Evolutionary conservation across 1,140 invertebrate species (phyloP), one percentile per base, ranked within the genome.

Genomic region (Hydropsyche tenuis): DNA sequence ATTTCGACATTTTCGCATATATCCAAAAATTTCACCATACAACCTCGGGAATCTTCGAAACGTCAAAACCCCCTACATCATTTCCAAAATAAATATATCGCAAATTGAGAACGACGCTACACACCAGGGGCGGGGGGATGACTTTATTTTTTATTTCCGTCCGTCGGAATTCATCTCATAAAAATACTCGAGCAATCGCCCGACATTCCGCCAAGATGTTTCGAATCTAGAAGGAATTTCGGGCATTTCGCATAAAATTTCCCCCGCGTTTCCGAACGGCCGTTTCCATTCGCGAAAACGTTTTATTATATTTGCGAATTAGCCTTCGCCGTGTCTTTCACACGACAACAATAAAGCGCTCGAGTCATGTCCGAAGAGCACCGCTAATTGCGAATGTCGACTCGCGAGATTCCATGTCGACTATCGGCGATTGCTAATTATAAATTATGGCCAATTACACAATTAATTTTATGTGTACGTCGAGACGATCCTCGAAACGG

Each of bases 121-220:
- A 14, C 22, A 60, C 0, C 22, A 25, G 23, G 23, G 56, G 23
- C 18, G 56, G 14, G n/a, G 22, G 23, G 23, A 23, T 60, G 56
- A 25, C 56, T 60, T 25, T 25, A 22, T 60, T 25, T 60, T 37
- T 37, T 60, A 56, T 56, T 56, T 56, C 3, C 51, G 11, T 23
- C 18, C 14, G 56, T 60, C 56, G 56, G 56, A 60, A 60, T 60
- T 60, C 56, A 60, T 60, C 20, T 60, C 56, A 60, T 60, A 60
- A 60, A 60, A 60, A 60, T 60, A 60, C 56, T 60, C 56, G 56
- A 27, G 56, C 56, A 60, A 60, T 60, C 25, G 20, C 23, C n/a
- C 56, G 56, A 60, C 56, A 60, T 60, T 60, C 56, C 56, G 20
- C 56, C 18, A 18, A 23, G 7, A 56, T 56, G 51, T 56, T 56